phyloP scores from a whole-genome alignment of 2,888 invertebrate species.

The Lysandra bellargus region DNA sequence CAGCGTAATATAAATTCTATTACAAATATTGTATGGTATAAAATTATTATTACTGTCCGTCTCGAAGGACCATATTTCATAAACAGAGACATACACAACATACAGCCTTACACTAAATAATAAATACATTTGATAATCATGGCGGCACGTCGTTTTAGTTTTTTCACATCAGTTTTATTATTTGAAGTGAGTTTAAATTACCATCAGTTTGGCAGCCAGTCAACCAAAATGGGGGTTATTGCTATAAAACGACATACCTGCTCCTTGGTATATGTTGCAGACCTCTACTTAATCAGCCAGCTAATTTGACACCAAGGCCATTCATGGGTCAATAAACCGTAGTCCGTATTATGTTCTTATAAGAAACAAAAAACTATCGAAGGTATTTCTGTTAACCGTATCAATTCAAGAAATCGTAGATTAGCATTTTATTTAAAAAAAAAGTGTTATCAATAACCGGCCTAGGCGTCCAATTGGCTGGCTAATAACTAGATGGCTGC shows the following conservation, averaged over 20 bases:
- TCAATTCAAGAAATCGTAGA: too few species aligned
- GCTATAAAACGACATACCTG: not conserved
- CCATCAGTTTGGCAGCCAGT: not conserved
- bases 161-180: not conserved
- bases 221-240: constrained; percentile 5
- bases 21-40: not conserved
- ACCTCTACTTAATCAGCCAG: not conserved
- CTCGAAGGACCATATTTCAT: constrained; percentile 41
- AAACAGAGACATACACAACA: constrained; percentile 50
- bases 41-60: constrained; percentile 14
- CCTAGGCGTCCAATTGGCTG: not conserved
- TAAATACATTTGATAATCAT: constrained; percentile 58
- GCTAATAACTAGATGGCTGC: not conserved
- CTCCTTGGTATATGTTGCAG: not conserved
- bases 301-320: not conserved
- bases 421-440: not conserved
- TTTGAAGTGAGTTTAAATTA: not conserved
- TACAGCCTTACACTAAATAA: constrained; percentile 59
- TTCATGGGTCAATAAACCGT: too few species aligned
- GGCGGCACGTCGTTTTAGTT: constrained; percentile 2
- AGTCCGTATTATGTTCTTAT: too few species aligned
- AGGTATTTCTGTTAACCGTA: too few species aligned
- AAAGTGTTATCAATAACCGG: not conserved
- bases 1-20: not conserved
- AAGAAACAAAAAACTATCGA: too few species aligned